phyloP scores from a whole-genome alignment of 35 echinoderm and acorn worm species.

The Heliocidaris tuberculata region DNA sequence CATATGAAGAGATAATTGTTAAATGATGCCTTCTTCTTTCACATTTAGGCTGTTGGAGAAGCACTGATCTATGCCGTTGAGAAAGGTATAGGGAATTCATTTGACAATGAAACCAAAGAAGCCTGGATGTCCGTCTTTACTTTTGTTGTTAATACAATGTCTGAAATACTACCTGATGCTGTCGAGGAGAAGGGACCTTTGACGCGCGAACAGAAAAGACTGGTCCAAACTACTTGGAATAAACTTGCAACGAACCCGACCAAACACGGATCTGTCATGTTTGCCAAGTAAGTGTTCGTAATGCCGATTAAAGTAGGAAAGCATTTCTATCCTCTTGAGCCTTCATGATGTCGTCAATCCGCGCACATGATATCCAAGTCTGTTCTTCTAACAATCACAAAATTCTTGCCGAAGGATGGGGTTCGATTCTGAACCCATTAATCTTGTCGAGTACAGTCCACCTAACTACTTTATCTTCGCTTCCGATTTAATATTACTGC shows the following conservation, averaged over 20 bases:
- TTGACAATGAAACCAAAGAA: neutral
- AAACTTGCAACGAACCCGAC: slow-evolving; percentile 36
- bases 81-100: neutral
- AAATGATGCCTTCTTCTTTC: too few relatives aligned
- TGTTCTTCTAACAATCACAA: too few relatives aligned
- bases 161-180: slow-evolving; percentile 28
- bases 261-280: slow-evolving; percentile 53
- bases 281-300: slow-evolving; percentile 51
- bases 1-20: too few relatives aligned
- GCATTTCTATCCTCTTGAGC: neutral
- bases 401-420: neutral
- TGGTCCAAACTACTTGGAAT: slow-evolving; percentile 55
- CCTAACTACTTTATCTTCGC: too few relatives aligned
- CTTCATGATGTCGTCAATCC: too few relatives aligned
- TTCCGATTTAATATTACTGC: too few relatives aligned
- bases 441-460: too few relatives aligned
- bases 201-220: slow-evolving; percentile 48
- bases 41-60: neutral
- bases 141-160: slow-evolving; percentile 11
- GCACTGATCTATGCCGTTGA: neutral
- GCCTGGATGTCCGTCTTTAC: slow-evolving; percentile 29
- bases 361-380: too few relatives aligned
- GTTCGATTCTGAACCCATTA: too few relatives aligned
- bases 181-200: slow-evolving; percentile 17
- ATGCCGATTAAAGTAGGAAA: neutral